These are phyloP conservation scores for Caenorhabditis panamensis DNA, from an alignment of 2,888 invertebrate species.

Conservation along the genomic window DNA sequence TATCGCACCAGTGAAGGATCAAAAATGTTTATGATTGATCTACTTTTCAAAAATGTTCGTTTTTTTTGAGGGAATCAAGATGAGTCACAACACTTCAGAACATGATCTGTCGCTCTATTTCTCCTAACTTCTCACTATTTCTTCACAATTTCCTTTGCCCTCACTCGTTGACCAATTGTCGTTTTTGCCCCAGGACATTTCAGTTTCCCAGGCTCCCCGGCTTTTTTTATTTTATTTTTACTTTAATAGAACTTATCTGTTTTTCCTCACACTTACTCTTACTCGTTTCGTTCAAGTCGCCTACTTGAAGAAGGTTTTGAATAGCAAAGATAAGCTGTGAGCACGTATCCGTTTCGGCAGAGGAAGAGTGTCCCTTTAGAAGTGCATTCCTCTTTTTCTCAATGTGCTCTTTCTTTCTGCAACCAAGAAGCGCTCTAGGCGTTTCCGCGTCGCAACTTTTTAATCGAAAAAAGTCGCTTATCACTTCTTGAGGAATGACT, in stretches of 20 bases:
- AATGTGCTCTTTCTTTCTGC: not conserved
- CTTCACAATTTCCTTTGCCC: conserved; percentile 41
- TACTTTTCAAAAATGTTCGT: conserved; percentile 2
- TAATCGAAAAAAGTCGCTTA: conserved; percentile 36
- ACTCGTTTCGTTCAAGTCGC: conserved; percentile 8
- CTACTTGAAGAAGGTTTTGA: not conserved
- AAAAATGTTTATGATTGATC: too few species aligned
- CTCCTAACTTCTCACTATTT: conserved; percentile 10
- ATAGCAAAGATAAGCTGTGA: conserved; percentile 19
- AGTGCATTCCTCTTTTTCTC: conserved; percentile 42
- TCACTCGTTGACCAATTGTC: conserved; percentile 21
- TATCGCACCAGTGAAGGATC: not conserved
- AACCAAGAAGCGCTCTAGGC: conserved; percentile 25
- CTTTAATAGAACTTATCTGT: not conserved
- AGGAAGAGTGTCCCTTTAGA: conserved; percentile 44
- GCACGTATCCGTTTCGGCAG: conserved; percentile 12
- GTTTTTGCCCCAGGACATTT: conserved; percentile 2
- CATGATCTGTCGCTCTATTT: conserved; percentile 44
- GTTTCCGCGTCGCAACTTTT: conserved; percentile 21
- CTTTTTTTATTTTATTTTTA: not conserved
- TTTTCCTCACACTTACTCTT: not conserved
- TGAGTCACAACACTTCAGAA: conserved; percentile 39
- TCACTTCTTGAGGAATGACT: conserved; percentile 20
- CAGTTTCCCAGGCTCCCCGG: conserved; percentile 1
- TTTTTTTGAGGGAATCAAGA: not conserved